phyloP scores from a whole-genome alignment of 2,888 invertebrate species.

The Catocala fraxini region DNA sequence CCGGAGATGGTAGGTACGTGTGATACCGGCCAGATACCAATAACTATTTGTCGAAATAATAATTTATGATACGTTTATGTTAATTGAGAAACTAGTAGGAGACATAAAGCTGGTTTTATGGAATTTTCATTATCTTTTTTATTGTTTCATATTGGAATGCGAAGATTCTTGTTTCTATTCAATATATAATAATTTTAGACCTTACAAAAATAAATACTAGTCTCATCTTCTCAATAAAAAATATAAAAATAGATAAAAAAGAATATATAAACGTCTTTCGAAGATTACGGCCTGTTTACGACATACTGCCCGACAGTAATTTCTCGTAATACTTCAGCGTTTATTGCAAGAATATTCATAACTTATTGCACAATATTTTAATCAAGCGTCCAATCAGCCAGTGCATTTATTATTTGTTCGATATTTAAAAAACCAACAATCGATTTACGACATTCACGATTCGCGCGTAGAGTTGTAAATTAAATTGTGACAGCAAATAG shows the following conservation, averaged over 20 bases:
- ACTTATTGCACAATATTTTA: conserved; percentile 43
- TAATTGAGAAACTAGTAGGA: conserved; percentile 75
- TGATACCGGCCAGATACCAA: conserved; percentile 65
- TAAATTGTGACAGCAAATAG: conserved; percentile 56
- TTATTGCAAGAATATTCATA: conserved; percentile 29
- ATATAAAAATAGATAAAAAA: not conserved
- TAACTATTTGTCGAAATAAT: conserved; percentile 83
- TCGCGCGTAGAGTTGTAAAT: conserved; percentile 38
- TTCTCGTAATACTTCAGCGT: conserved; percentile 20
- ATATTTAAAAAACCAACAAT: conserved; percentile 29
- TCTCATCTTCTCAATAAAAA: conserved; percentile 7
- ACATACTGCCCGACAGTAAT: conserved; percentile 33
- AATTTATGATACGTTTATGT: conserved; percentile 80
- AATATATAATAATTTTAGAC: conserved; percentile 32
- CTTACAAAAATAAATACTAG: conserved; percentile 22
- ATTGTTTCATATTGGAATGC: conserved; percentile 75
- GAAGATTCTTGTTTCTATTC: conserved; percentile 51
- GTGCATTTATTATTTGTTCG: conserved; percentile 41
- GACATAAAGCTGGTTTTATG: conserved; percentile 75
- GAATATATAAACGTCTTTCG: not conserved
- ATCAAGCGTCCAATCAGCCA: conserved; percentile 37
- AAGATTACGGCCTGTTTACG: conserved; percentile 38
- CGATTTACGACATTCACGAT: conserved; percentile 39
- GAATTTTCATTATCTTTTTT: conserved; percentile 80
- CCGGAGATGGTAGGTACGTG: conserved; percentile 61